Evolutionary conservation across 2,888 invertebrate genomes (phyloP).

Genomic region (Phyto melanocephala): DNA sequence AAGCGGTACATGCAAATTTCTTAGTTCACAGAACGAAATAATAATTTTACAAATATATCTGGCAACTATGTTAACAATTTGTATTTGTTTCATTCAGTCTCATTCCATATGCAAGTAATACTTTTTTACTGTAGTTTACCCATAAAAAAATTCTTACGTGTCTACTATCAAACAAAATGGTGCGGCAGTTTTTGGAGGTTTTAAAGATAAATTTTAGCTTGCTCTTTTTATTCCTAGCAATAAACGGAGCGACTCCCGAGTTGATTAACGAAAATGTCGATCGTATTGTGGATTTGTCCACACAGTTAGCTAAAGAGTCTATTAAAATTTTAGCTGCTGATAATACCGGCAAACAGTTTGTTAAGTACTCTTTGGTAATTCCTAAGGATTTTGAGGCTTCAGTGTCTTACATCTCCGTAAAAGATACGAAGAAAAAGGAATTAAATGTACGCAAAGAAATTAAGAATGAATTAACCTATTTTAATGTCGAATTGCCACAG

Average conservation of each 20-base stretch:
- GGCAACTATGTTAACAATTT: no score
- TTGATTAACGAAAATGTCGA: slow-evolving; percentile 87
- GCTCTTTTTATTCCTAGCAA: slow-evolving; percentile 27
- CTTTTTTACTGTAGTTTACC: background rate
- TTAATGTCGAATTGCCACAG: slow-evolving; percentile 80
- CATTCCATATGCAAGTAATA: background rate
- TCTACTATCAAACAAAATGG: slow-evolving; percentile 41
- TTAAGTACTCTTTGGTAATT: slow-evolving; percentile 85
- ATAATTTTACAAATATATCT: no score
- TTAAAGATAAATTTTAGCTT: slow-evolving; percentile 24
- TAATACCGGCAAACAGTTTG: slow-evolving; percentile 85
- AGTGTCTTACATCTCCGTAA: slow-evolving; percentile 87
- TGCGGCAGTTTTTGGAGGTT: slow-evolving; percentile 17
- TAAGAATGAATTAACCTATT: slow-evolving; percentile 81
- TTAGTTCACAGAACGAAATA: no score
- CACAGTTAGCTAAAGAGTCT: slow-evolving; percentile 92
- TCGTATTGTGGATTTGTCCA: slow-evolving; percentile 90
- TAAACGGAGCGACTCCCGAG: slow-evolving; percentile 24
- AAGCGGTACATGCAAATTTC: no score
- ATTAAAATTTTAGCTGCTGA: slow-evolving; percentile 91
- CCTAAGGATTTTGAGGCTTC: slow-evolving; percentile 81
- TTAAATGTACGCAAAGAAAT: slow-evolving; percentile 80
- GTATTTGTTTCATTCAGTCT: background rate
- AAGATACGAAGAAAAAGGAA: slow-evolving; percentile 82
- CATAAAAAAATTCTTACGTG: slow-evolving; percentile 47